Evolutionary conservation across 2,888 invertebrate species (phyloP).

Genomic region (Eurytoma californica): DNA sequence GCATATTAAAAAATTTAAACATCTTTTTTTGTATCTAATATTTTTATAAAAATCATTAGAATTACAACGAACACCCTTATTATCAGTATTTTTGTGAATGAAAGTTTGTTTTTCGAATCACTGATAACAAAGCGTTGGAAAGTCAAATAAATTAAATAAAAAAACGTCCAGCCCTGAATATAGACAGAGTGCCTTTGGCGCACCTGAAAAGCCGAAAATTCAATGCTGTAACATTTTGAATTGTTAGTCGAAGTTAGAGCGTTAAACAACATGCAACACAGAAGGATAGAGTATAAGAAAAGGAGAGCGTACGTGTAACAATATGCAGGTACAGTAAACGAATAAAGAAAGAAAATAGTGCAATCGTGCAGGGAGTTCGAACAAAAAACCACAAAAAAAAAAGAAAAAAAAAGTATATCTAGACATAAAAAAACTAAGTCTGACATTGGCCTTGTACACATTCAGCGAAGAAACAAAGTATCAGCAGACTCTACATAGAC

Average conservation of each 20-base stretch:
- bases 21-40: too few species aligned
- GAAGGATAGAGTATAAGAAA: slow-evolving; percentile 54
- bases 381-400: slow-evolving; percentile 16
- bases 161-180: slow-evolving; percentile 39
- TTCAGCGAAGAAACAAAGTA: slow-evolving; percentile 22
- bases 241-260: slow-evolving; percentile 68
- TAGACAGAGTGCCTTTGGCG: slow-evolving; percentile 27
- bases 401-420: slow-evolving; percentile 1
- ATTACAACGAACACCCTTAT: too few species aligned
- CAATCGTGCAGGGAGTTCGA: slow-evolving; percentile 43
- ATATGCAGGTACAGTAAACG: slow-evolving; percentile 28
- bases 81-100: too few species aligned
- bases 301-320: slow-evolving; percentile 37
- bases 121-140: too few species aligned
- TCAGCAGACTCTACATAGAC: slow-evolving; percentile 46
- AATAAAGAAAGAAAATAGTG: slow-evolving; percentile 27
- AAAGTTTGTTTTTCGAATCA: too few species aligned
- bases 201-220: slow-evolving; percentile 49
- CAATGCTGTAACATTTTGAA: slow-evolving; percentile 37
- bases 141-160: not conserved
- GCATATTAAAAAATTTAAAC: too few species aligned
- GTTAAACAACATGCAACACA: slow-evolving; percentile 68
- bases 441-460: slow-evolving; percentile 23
- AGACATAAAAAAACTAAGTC: slow-evolving; percentile 14
- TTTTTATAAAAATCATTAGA: too few species aligned